phyloP scores from a whole-genome alignment of 2,113 vertebrate species.

The Noturus placidus region DNA sequence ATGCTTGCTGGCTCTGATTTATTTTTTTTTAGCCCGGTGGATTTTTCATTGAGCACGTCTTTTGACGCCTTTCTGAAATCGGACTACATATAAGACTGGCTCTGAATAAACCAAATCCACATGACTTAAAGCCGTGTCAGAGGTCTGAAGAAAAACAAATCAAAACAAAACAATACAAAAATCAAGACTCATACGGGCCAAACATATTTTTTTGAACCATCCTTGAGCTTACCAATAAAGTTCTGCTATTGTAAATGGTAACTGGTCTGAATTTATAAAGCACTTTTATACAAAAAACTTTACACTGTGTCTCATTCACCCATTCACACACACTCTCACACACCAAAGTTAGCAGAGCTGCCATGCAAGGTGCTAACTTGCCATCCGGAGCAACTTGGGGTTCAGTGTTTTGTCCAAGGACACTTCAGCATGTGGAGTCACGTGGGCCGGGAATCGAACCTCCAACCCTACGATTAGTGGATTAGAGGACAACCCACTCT shows the following conservation, averaged over 20 bases:
- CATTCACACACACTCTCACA: too few relatives aligned
- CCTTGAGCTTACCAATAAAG: conserved; percentile 16
- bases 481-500: too few relatives aligned
- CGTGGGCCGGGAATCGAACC: too few relatives aligned
- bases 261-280: too few relatives aligned
- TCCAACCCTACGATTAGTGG: too few relatives aligned
- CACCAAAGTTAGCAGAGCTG: too few relatives aligned
- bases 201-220: conserved; percentile 1
- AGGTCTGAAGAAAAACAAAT: conserved; percentile 36
- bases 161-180: background rate
- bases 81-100: conserved; percentile 51
- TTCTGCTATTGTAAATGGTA: background rate
- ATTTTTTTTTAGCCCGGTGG: conserved; percentile 39
- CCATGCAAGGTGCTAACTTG: too few relatives aligned
- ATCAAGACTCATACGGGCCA: background rate
- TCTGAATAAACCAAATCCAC: conserved; percentile 52
- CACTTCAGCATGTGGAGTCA: too few relatives aligned
- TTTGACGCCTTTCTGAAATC: conserved; percentile 46
- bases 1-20: conserved; percentile 29
- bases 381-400: too few relatives aligned
- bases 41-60: conserved; percentile 43
- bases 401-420: too few relatives aligned
- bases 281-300: too few relatives aligned
- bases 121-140: conserved; percentile 40
- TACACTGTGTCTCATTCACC: too few relatives aligned